A percentile compares a stretch with the other conserved stretches of the same genome.
These are phyloP conservation scores for Montipora efflorescens DNA, from an alignment of 64 coral and sea anemone species.

Conservation along the genomic window DNA sequence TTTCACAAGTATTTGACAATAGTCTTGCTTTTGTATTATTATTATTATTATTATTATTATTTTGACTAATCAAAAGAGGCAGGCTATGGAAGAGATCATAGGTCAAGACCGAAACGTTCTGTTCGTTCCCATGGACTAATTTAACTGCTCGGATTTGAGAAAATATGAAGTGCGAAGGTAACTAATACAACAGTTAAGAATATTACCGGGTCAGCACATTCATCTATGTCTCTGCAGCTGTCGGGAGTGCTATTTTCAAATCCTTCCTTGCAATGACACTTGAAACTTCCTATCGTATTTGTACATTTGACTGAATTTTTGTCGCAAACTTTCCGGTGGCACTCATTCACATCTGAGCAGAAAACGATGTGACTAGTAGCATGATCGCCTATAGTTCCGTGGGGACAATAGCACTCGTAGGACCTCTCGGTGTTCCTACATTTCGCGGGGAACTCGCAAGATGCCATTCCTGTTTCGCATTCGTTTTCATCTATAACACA, in stretches of 20 bases:
- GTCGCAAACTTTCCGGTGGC: background rate
- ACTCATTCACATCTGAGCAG: conserved; percentile 15
- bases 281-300: background rate
- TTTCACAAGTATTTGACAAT: too few relatives aligned
- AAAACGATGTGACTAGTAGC: too few relatives aligned
- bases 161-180: too few relatives aligned
- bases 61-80: too few relatives aligned
- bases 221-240: background rate
- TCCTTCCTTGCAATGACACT: background rate
- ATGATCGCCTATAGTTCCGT: background rate
- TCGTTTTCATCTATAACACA: background rate
- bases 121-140: too few relatives aligned
- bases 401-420: background rate
- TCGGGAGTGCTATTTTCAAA: background rate
- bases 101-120: too few relatives aligned
- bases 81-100: too few relatives aligned
- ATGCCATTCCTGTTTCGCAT: background rate
- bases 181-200: too few relatives aligned
- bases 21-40: too few relatives aligned
- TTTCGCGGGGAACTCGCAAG: background rate
- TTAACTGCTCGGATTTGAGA: too few relatives aligned
- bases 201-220: background rate
- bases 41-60: too few relatives aligned
- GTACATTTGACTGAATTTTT: background rate
- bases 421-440: background rate